A percentile compares a stretch with the other conserved stretches of the same genome.
phyloP scores from a whole-genome alignment of 2,888 invertebrate species.

The Craniophora ligustri region DNA sequence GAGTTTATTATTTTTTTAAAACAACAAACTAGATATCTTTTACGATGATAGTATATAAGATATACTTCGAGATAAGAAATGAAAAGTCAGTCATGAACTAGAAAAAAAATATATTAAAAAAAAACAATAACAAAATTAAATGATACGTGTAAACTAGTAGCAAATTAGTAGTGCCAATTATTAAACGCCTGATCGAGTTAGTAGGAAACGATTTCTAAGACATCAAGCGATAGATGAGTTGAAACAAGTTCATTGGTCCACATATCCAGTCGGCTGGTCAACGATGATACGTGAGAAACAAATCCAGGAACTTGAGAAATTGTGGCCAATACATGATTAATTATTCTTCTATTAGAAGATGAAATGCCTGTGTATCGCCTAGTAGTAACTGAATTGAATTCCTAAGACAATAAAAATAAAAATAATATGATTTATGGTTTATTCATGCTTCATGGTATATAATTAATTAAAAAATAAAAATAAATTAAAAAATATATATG shows the following conservation, averaged over 20 bases:
- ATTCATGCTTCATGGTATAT: too few relatives aligned
- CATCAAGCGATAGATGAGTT: slow-evolving; percentile 73
- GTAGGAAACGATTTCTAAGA: slow-evolving; percentile 86
- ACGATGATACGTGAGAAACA: slow-evolving; percentile 80
- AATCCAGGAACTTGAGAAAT: slow-evolving; percentile 81
- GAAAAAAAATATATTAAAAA: slow-evolving; percentile 22
- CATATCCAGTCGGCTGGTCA: slow-evolving; percentile 83
- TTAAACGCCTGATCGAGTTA: slow-evolving; percentile 84
- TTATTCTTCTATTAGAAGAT: slow-evolving; percentile 37
- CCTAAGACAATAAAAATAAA: too few relatives aligned
- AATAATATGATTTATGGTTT: too few relatives aligned
- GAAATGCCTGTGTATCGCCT: neutral
- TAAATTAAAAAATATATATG: too few relatives aligned
- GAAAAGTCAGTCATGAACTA: slow-evolving; percentile 41
- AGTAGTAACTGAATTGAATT: neutral
- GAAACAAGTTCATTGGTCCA: slow-evolving; percentile 86
- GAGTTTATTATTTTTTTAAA: slow-evolving; percentile 58
- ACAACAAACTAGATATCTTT: slow-evolving; percentile 60
- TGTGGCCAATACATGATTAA: slow-evolving; percentile 58
- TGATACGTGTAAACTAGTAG: slow-evolving; percentile 52
- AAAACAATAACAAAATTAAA: slow-evolving; percentile 50
- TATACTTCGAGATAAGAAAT: slow-evolving; percentile 41
- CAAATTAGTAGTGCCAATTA: slow-evolving; percentile 68
- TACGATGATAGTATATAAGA: slow-evolving; percentile 39
- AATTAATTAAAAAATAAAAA: too few relatives aligned